Evolutionary conservation across 2,888 invertebrate genomes (phyloP), one percentile per base, ranked within the genome.

Genomic region (Yponomeuta malinellus): DNA sequence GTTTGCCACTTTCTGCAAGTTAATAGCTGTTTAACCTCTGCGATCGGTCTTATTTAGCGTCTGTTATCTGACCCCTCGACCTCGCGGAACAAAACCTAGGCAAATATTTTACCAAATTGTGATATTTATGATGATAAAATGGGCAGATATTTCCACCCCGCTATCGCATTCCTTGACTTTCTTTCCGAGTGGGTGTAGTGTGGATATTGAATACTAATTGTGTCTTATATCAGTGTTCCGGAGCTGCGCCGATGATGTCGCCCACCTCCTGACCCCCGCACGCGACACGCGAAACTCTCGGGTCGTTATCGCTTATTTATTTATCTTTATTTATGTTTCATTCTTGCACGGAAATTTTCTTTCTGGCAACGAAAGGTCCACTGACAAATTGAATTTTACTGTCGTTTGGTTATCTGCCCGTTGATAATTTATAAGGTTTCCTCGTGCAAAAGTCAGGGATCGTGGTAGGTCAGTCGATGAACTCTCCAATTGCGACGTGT

Each of bases 131-230:
- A 12, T 59, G 12, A 59, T 59, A 59, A 59, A 15, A 59, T 59
- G 15, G 15, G 52, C 52, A 59, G 12, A 15, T 59, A 5, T 59
- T 52, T 59, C 52, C 52, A 59, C 37, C 37, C 37, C 43, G 33
- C 33, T 67, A 67, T 33, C 67, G 67, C 37, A 43, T 68, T 48
- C 48, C 52, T 68, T n/a, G 29, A 52, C 48, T 68, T 48, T 68
- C 52, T 31, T 48, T n/a, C 65, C 65, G 29, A 29, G 65, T 65
- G 65, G 33, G 65, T 65, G 48, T 52, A 59, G 65, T n/a, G 65
- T 65, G 48, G n/a, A 59, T 59, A 68, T 23, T 48, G 68, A 68
- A 68, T 68, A 68, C 48, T 68, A 68, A 68, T 68, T 68, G 23
- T 65, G 12, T 65, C 65, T 59, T 59, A 59, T 59, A 67, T 67